phyloP scores from a whole-genome alignment of 1,140 invertebrate species.

The Samia ricini region DNA sequence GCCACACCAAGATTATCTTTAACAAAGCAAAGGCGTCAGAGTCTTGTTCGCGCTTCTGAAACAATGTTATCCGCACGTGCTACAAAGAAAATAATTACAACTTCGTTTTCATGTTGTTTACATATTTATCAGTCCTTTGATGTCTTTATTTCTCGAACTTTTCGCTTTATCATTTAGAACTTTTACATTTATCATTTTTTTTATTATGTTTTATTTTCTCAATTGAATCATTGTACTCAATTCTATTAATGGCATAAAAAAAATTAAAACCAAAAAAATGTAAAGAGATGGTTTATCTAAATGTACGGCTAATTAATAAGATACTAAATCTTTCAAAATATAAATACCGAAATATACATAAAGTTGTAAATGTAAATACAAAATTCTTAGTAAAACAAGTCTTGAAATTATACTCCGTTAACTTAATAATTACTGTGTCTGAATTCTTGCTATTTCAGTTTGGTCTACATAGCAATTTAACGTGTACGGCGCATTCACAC shows the following conservation, averaged over 20 bases:
- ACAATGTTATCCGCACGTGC: constrained; percentile 65
- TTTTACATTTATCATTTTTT: background rate
- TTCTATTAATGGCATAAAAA: no score
- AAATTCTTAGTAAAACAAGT: no score
- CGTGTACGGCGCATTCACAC: background rate
- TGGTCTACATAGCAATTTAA: constrained; percentile 10
- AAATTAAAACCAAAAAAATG: no score
- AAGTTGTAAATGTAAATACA: no score
- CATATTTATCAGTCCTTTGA: constrained; percentile 29
- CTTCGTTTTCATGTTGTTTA: constrained; percentile 27
- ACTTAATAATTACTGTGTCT: constrained; percentile 5
- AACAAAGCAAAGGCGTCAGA: constrained; percentile 65
- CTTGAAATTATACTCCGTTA: constrained; percentile 1
- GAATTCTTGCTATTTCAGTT: constrained; percentile 8
- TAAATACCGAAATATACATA: no score
- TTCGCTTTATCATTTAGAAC: no score
- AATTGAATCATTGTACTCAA: no score
- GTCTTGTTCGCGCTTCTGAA: constrained; percentile 58
- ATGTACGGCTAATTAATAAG: no score
- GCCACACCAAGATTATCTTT: constrained; percentile 69
- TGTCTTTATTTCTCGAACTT: constrained; percentile 17
- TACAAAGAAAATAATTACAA: constrained; percentile 51
- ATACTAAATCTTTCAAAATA: no score
- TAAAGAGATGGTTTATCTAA: no score
- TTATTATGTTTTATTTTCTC: no score